Evolutionary conservation across 2,113 vertebrate species (phyloP).

Genomic region (Oryzias woworae): DNA sequence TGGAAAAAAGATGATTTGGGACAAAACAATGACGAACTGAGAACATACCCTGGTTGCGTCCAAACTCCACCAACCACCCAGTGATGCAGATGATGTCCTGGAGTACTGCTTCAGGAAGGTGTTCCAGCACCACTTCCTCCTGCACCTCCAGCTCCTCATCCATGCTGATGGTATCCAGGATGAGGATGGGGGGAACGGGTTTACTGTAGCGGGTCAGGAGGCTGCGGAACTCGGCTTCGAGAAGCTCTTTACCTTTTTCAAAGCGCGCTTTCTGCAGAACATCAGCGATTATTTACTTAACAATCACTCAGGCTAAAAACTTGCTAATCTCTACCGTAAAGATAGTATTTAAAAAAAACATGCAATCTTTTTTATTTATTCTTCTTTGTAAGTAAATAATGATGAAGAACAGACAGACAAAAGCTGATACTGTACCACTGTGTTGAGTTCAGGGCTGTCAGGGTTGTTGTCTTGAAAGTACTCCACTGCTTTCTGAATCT

Average conservation of each 20-base stretch:
- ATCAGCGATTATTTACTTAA: background rate
- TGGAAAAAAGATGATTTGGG: too few species aligned
- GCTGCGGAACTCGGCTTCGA: slow-evolving; percentile 92
- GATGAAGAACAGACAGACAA: background rate
- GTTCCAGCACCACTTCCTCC: slow-evolving; percentile 89
- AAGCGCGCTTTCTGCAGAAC: slow-evolving; percentile 88
- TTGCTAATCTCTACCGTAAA: too few species aligned
- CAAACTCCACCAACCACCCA: slow-evolving; percentile 94
- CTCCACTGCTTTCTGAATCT: slow-evolving; percentile 97
- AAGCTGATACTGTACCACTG: slow-evolving; percentile 81
- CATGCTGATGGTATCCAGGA: slow-evolving; percentile 87
- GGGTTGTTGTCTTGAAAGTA: slow-evolving; percentile 99
- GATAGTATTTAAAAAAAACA: too few species aligned
- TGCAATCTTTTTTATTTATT: too few species aligned
- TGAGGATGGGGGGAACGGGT: slow-evolving; percentile 89
- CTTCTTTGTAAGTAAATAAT: background rate
- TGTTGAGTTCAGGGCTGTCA: slow-evolving; percentile 95
- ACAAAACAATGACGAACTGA: background rate
- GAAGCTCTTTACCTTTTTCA: slow-evolving; percentile 92
- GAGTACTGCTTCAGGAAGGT: slow-evolving; percentile 87
- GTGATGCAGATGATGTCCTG: slow-evolving; percentile 91
- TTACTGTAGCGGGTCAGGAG: slow-evolving; percentile 93
- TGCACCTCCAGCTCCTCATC: slow-evolving; percentile 92
- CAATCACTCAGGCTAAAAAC: too few species aligned
- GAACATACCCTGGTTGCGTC: slow-evolving; percentile 91